Percentiles rank a stretch among this genome's conserved stretches.
phyloP scores from a whole-genome alignment of 2,797 vertebrate genomes.

The Phalloptychus januarius region DNA sequence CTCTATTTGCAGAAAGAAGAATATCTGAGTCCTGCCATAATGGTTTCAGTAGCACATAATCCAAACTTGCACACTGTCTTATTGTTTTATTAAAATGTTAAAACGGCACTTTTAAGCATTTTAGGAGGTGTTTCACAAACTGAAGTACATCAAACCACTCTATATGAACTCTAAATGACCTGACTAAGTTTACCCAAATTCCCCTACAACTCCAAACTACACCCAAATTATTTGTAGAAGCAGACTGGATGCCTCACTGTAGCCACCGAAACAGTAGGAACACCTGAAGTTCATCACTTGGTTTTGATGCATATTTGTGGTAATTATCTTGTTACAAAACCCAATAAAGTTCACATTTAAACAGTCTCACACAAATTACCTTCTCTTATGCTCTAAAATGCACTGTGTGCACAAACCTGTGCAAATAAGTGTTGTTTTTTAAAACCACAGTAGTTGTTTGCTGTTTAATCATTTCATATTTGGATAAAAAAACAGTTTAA shows the following conservation, averaged over 20 bases:
- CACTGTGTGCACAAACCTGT: too few species aligned
- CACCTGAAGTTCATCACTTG: neutral
- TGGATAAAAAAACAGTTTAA: neutral
- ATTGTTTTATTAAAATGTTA: conserved; percentile 37
- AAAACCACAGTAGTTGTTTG: too few species aligned
- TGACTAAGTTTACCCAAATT: conserved; percentile 86
- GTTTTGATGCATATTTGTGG: neutral
- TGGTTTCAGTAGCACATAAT: conserved; percentile 41
- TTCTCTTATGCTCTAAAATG: neutral
- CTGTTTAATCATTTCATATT: neutral
- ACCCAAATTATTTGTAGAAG: neutral
- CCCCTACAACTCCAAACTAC: neutral
- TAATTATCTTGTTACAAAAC: neutral
- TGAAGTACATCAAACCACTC: conserved; percentile 39
- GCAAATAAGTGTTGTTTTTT: neutral
- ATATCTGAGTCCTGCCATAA: conserved; percentile 31
- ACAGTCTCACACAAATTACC: neutral
- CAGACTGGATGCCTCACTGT: neutral
- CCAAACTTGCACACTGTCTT: conserved; percentile 17
- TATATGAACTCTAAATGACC: conserved; percentile 87
- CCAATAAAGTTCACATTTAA: neutral
- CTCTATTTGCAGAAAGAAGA: conserved; percentile 33
- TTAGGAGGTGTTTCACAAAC: conserved; percentile 35
- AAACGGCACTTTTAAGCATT: conserved; percentile 12
- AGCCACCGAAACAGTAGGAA: neutral